phyloP scores from a whole-genome alignment of 1,140 invertebrate species.

The Galendromus occidentalis region DNA sequence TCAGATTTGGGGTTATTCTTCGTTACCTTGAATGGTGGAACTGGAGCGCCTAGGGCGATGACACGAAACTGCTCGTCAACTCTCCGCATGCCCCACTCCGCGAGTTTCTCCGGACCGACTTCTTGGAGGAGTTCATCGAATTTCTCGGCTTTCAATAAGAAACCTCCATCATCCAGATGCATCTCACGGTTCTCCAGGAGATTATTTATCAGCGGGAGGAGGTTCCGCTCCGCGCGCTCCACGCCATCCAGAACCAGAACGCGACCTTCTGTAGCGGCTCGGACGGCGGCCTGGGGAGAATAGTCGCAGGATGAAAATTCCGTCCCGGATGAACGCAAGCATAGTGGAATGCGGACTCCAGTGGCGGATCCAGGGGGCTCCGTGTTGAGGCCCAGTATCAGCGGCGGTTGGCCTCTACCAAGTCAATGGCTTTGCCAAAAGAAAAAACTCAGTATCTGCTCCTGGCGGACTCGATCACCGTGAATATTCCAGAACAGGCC shows the following conservation, averaged over 20 bases:
- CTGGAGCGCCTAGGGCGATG: constrained; percentile 66
- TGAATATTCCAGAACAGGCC: too few relatives aligned
- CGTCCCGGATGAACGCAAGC: too few relatives aligned
- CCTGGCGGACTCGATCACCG: too few relatives aligned
- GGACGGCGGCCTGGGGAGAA: constrained; percentile 61
- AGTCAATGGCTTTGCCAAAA: too few relatives aligned
- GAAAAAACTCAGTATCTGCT: too few relatives aligned
- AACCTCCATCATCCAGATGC: constrained; percentile 89
- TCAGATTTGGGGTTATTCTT: neutral
- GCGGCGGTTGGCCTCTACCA: too few relatives aligned
- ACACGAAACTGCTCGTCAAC: constrained; percentile 79
- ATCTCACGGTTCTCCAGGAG: constrained; percentile 94
- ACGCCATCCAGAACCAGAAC: constrained; percentile 86
- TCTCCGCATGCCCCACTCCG: constrained; percentile 62
- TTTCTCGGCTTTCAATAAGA: constrained; percentile 61
- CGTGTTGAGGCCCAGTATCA: too few relatives aligned
- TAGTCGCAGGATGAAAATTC: neutral
- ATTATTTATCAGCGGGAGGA: constrained; percentile 91
- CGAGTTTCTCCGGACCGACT: constrained; percentile 46
- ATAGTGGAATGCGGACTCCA: too few relatives aligned
- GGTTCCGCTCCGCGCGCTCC: constrained; percentile 91
- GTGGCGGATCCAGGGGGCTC: too few relatives aligned
- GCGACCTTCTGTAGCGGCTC: constrained; percentile 66
- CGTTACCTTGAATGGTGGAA: constrained; percentile 43
- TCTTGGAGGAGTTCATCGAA: constrained; percentile 78